Conservation (phyloP, 2,888 invertebrate genomes). For the Stegana nigrithorax region DNA sequence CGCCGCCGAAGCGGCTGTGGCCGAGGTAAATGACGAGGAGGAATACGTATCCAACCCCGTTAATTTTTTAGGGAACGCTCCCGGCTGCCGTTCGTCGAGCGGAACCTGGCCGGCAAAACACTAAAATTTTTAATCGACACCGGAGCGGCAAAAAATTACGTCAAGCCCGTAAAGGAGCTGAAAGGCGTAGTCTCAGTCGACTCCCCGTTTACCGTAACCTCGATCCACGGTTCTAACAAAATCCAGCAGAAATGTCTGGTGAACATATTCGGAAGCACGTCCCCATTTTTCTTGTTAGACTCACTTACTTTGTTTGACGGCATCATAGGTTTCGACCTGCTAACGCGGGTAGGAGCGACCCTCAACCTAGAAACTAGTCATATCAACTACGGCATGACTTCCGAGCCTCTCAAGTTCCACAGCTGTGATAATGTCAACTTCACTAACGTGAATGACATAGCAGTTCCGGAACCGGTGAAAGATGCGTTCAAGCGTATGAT, state of each 20-base stretch:
- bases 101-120: neutral
- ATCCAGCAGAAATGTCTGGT: neutral
- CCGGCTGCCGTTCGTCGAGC: neutral
- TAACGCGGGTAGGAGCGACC: conserved; percentile 10
- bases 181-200: neutral
- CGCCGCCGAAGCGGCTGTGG: neutral
- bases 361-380: conserved; percentile 1
- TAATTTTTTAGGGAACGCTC: conserved; percentile 10
- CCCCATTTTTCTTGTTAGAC: too few species aligned
- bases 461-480: neutral
- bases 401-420: neutral
- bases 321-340: conserved; percentile 24
- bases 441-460: neutral
- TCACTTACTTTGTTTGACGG: too few species aligned
- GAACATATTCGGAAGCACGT: too few species aligned
- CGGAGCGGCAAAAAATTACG: conserved; percentile 8
- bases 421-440: neutral
- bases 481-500: neutral
- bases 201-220: neutral
- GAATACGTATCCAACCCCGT: neutral
- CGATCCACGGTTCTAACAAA: conserved; percentile 10
- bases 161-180: neutral
- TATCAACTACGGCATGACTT: conserved; percentile 5
- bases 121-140: conserved; percentile 13
- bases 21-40: neutral